Evolutionary conservation across 2,113 vertebrate genomes (phyloP), one percentile per base, ranked within the genome.

Genomic region (Ahaetulla prasina): DNA sequence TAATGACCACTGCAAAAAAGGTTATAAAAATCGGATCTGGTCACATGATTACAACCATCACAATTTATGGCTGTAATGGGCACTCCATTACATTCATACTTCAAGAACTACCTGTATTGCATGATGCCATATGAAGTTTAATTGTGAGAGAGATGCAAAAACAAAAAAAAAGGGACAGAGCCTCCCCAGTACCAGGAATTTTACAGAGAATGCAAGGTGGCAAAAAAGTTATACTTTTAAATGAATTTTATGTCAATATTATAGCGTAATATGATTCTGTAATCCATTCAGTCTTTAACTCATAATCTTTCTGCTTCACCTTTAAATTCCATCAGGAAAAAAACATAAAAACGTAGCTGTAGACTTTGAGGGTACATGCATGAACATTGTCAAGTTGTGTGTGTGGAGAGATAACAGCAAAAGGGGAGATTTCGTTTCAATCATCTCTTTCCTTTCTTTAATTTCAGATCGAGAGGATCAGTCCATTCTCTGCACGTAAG

Each of bases 401-500:
- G 35, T 39, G 8, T 39, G 74, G 18, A 80, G 35, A 84, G 12
- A 57, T 43, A 85, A 88, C 8, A 50, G 27, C 35, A 53, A 43
- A n/a, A 35, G 8, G 5, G 10, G 4, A 5, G 20, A 18, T 27
- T 87, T 68, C 91, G 12, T 12, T 88, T 84, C 5, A 30, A 1
- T 23, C 47, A 80, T 88, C 27, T 53, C 47, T 49, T 50, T 4
- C 88, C 88, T 94, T 18, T 92, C 3, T 96, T 93, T 95, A 11
- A 25, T 96, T 96, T 95, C 95, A 99, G 99, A 99, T 97, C 98
- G 99, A 90, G 99, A 99, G 96, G 99, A 99, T 96, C 99, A 99
- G 96, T 99, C 99, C 95, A 99, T 99, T 95, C 97, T 99, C 94
- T 99, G 99, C 99, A 99, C 99, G 99, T 99, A 97, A 99, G 99